Base-by-base conservation (phyloP, 2,113 vertebrate species). In the Donacobius atricapilla region DNA sequence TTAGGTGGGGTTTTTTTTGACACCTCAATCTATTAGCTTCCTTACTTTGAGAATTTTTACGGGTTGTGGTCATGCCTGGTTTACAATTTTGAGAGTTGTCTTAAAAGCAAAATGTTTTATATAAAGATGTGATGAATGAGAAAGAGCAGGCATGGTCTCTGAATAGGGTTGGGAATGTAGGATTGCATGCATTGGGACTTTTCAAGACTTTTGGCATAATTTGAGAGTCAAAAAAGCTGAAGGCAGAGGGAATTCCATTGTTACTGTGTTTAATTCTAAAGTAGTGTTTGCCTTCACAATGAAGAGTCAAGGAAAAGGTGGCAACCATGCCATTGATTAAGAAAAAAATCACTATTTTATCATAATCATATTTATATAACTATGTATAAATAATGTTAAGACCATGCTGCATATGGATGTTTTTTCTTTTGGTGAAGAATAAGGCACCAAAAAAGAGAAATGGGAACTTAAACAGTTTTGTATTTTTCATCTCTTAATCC, bases 391-490 rank as follows among this genome's bases (percentile, higher is more conserved):
- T 40, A 18, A 56, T 82, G 13, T 60, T 25, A 53, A 82, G 5
- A n/a, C 27, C 6, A 9, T 45, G 20, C 27, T 45, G 13, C 20
- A 19, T 42, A 9, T 14, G 2, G 14, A 5, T 37, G 37, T 22
- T 56, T 20, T 69, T 19, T 70, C 18, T 44, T 93, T 47, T 66
- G 42, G 5, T 44, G 10, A 89, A 86, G 56, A 75, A 42, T 35
- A 73, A 56, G 20, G 9, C 35, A 78, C 7, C 15, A 50, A 15
- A 76, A 66, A 58, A 23, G 33, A 56, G 53, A 23, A 15, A 11
- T 0, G 1, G 30, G n/a, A 50, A 45, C 7, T 15, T 37, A 3
- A 63, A 3, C 3, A 71, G n/a, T 39, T 68, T 20, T 12, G 7
- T 28, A 3, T 4, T 73, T 73, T 83, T 71, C 0, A 33, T 91